Conservation (phyloP, 2,888 invertebrate species). For the Ariolimax columbianus region DNA sequence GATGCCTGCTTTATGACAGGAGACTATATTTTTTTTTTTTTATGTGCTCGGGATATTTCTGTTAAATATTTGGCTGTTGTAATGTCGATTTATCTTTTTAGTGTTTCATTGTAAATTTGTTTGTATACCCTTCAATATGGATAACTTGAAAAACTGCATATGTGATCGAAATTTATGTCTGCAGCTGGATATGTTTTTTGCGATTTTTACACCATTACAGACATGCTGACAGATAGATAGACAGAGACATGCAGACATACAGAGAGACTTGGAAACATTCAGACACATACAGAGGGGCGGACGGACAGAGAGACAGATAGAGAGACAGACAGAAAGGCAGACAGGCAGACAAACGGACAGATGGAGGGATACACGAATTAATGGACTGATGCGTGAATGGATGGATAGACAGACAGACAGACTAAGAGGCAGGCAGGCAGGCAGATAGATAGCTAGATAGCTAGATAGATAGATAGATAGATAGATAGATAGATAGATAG, state of each 20-base stretch:
- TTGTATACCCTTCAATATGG: no score
- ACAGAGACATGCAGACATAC: not conserved
- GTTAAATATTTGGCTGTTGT: no score
- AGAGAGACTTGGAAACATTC: not conserved
- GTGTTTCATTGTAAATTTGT: no score
- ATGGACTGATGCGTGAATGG: not conserved
- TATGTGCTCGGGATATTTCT: no score
- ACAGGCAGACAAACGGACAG: not conserved
- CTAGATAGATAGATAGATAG: conserved; percentile 3
- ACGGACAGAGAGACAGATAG: not conserved
- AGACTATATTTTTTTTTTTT: no score
- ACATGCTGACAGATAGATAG: not conserved
- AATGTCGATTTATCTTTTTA: no score
- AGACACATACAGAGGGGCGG: not conserved
- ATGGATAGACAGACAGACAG: not conserved
- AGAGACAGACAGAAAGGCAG: not conserved
- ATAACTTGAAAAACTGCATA: no score
- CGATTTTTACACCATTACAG: no score
- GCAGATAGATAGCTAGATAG: not conserved
- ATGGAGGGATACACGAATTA: not conserved
- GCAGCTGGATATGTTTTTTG: no score
- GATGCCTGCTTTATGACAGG: no score
- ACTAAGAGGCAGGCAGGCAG: not conserved
- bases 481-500: conserved; percentile 8
- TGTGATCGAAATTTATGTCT: no score